These are phyloP conservation scores for Eudemis profundana DNA, from an alignment of 2,888 invertebrate species.

Conservation along the genomic window DNA sequence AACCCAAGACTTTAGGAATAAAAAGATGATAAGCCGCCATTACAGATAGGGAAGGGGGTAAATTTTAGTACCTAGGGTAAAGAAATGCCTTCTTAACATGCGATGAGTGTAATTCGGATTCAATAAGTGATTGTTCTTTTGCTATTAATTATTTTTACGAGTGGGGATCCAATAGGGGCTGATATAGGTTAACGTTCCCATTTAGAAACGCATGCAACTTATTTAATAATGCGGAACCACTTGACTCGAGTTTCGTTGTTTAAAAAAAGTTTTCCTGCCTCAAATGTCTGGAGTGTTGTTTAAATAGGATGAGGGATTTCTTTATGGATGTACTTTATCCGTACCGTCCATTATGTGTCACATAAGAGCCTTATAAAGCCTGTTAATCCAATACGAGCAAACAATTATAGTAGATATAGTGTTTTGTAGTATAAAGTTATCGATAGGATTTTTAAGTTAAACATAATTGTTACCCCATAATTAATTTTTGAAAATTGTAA, in stretches of 20 bases:
- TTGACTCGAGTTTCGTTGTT: background rate
- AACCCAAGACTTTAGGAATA: constrained; percentile 67
- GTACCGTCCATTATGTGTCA: too few species aligned
- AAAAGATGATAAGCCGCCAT: constrained; percentile 79
- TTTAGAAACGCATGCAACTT: constrained; percentile 25
- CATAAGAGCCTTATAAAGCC: too few species aligned
- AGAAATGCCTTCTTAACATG: constrained; percentile 55
- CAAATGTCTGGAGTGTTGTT: background rate
- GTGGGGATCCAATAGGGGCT: constrained; percentile 3
- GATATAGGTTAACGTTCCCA: constrained; percentile 24
- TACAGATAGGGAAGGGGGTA: constrained; percentile 65
- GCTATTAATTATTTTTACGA: constrained; percentile 59
- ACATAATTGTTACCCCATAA: too few species aligned
- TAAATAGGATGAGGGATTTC: background rate
- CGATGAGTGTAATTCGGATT: constrained; percentile 56
- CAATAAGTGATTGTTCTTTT: constrained; percentile 56
- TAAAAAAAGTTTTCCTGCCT: background rate
- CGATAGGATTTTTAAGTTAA: too few species aligned
- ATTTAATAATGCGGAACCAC: constrained; percentile 17
- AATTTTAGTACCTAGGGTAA: constrained; percentile 57
- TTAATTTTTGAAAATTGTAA: too few species aligned
- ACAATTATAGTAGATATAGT: too few species aligned
- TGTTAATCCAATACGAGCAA: too few species aligned
- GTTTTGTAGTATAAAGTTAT: too few species aligned
- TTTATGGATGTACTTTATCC: background rate